Evolutionary conservation across 2,113 vertebrate species (phyloP).

Genomic region (Protobothrops flavoviridis): DNA sequence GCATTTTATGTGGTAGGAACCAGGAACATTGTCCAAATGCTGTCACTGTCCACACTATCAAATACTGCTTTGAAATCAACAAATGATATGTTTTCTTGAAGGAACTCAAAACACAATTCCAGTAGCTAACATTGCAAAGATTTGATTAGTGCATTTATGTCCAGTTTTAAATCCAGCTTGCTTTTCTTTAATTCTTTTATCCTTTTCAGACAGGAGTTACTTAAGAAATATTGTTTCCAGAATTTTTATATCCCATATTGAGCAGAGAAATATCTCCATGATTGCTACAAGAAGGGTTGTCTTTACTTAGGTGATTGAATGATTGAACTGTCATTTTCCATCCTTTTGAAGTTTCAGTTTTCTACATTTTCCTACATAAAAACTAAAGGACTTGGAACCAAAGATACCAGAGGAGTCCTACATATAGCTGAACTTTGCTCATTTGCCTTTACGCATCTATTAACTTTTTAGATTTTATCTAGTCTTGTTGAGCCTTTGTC

Average conservation of each 20-base stretch:
- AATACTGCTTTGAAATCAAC: neutral
- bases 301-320: neutral
- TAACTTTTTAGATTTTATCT: neutral
- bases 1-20: neutral
- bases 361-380: neutral
- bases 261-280: neutral
- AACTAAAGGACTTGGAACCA: neutral
- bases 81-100: neutral
- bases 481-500: neutral
- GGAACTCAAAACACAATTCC: neutral
- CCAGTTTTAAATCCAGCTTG: neutral
- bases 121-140: neutral
- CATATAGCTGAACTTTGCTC: neutral
- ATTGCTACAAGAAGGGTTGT: neutral
- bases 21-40: neutral
- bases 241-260: neutral
- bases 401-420: neutral
- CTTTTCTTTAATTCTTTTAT: neutral
- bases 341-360: neutral
- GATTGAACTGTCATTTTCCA: neutral
- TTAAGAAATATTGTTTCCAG: neutral
- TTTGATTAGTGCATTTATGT: neutral
- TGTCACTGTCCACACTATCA: neutral
- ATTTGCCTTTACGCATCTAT: neutral
- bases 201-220: neutral